These are phyloP conservation scores for Oeneis ivallda DNA, from an alignment of 2,888 invertebrate species.

Conservation along the genomic window DNA sequence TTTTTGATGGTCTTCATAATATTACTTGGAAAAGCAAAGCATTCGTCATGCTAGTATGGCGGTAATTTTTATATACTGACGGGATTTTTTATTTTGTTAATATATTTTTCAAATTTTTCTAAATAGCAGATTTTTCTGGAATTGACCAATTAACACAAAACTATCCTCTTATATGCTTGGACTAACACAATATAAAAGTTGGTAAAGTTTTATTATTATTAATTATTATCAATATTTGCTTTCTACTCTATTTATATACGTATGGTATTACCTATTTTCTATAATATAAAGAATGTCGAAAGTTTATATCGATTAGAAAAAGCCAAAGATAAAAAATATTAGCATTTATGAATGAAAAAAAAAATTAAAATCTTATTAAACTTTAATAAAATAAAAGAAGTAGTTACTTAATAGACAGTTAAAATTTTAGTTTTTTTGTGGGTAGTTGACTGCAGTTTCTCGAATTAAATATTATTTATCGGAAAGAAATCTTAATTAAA, in stretches of 20 bases:
- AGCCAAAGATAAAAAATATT: too few relatives aligned
- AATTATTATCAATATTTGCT: not conserved
- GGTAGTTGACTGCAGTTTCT: constrained; percentile 3
- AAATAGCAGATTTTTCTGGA: constrained; percentile 12
- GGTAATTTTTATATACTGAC: not conserved
- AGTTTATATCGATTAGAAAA: too few relatives aligned
- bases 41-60: too few relatives aligned
- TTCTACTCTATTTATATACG: not conserved
- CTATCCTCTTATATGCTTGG: constrained; percentile 27
- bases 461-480: too few relatives aligned
- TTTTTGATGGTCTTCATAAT: too few relatives aligned
- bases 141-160: constrained; percentile 18
- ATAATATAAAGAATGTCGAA: not conserved
- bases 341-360: too few relatives aligned
- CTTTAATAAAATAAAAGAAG: not conserved
- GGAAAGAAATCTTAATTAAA: too few relatives aligned
- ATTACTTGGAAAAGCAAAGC: too few relatives aligned
- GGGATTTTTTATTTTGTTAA: not conserved
- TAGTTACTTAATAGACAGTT: not conserved
- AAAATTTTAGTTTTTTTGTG: not conserved
- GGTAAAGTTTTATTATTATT: constrained; percentile 31
- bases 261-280: not conserved
- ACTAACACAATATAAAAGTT: constrained; percentile 27
- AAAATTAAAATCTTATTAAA: too few relatives aligned
- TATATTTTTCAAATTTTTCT: not conserved